Conservation (phyloP, 1,140 invertebrate genomes). For the Paraescarpia echinospica region DNA sequence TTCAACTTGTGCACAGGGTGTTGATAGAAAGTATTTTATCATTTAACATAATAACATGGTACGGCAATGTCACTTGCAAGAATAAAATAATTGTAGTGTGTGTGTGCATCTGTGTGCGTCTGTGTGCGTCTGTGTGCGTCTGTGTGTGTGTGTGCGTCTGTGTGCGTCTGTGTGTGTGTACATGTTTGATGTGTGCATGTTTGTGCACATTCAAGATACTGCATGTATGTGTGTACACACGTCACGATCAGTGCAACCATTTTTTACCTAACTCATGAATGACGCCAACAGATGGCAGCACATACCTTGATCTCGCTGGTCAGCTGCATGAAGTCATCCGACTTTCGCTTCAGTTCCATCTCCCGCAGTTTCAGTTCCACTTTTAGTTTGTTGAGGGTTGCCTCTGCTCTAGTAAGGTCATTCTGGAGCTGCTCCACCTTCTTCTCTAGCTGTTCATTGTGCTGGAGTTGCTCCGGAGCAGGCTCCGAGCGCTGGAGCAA, state of each 20-base stretch:
- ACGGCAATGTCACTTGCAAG: no score
- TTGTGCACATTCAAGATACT: no score
- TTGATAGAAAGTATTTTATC: no score
- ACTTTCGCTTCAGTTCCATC: slow-evolving; percentile 77
- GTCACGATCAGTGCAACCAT: not conserved
- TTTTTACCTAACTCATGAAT: slow-evolving; percentile 9
- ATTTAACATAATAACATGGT: no score
- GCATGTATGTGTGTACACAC: not conserved
- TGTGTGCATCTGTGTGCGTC: not conserved
- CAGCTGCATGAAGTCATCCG: slow-evolving; percentile 76
- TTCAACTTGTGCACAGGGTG: no score
- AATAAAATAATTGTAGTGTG: no score
- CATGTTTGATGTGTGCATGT: no score
- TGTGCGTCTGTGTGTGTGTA: not conserved
- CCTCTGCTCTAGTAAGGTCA: slow-evolving; percentile 62
- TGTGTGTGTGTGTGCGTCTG: no score
- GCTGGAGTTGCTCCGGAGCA: not conserved
- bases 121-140: no score
- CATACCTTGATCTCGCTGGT: slow-evolving; percentile 71
- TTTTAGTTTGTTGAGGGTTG: slow-evolving; percentile 40
- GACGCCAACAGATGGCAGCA: not conserved
- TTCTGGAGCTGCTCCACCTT: slow-evolving; percentile 39
- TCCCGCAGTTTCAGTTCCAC: slow-evolving; percentile 72
- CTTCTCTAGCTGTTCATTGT: slow-evolving; percentile 10
- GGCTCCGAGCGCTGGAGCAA: not conserved